Evolutionary conservation across 1,140 invertebrate species (phyloP), one percentile per base, ranked within the genome.

Genomic region (Liolophura sinensis): DNA sequence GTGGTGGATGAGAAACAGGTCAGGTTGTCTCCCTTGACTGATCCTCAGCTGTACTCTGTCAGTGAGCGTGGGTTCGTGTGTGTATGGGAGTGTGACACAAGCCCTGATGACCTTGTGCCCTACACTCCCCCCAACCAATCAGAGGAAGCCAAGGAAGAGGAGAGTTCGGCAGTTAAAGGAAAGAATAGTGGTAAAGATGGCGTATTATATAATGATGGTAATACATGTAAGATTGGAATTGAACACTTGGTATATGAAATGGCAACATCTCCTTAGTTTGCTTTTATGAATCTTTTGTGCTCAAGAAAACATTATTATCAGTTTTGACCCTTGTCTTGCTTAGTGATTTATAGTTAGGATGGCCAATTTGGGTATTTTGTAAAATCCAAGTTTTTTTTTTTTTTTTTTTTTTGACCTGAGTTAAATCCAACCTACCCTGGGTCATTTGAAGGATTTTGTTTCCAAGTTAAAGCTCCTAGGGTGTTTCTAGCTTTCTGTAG

Each of bases 41-140:
- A 5, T 54, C 68, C 51, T 15, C 51, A 86, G 83, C 60, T 84
- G 60, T 86, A 84, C 71, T 79, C 78, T 84, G 85, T 87, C 0
- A 82, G 82, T 74, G 72, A 75, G 70, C 89, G 91, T 84, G 90
- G 90, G 18, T 86, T 89, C 65, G 71, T 96, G 0, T 93, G 90
- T 80, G 83, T 94, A n/a, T 99, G 95, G 96, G 91, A 94, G 78
- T 92, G 93, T 79, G 91, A 87, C 73, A 84, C 93, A 58, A 88
- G 91, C 63, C 85, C 90, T 5, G 87, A 89, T 50, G 90, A 90
- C 68, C 82, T 94, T 46, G 68, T 72, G 57, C 77, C 78, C n/a
- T 73, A 67, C 46, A 25, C 27, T 24, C 12, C 63, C 4, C 27
- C 18, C 16, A 18, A 7, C 22, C 60, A 49, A 51, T 25, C n/a